These are phyloP conservation scores for Colaptes auratus DNA, from an alignment of 2,113 vertebrate species.

Conservation along the genomic window DNA sequence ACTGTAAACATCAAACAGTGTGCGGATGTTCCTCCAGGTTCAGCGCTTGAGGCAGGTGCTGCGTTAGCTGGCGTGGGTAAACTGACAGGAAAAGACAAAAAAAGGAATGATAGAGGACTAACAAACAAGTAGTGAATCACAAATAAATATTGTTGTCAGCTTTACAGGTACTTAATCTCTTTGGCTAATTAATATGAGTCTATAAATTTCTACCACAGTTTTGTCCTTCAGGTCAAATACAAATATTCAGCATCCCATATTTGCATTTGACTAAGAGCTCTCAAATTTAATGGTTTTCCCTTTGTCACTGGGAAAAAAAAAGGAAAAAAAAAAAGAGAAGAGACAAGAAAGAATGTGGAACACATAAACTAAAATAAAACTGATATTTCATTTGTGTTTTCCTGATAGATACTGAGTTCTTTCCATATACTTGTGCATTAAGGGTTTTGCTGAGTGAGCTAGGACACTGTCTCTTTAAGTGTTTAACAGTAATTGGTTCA, in stretches of 20 bases:
- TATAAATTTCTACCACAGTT: not conserved
- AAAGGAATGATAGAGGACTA: not conserved
- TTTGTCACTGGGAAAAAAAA: constrained; percentile 26
- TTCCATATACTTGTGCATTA: constrained; percentile 64
- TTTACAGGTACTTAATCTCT: accelerated
- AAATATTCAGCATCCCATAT: not conserved
- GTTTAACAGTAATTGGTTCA: constrained; percentile 93
- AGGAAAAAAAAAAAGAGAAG: not conserved
- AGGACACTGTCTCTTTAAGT: constrained; percentile 82
- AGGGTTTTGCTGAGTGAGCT: constrained; percentile 78
- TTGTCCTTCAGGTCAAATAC: not conserved
- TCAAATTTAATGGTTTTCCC: constrained; percentile 14
- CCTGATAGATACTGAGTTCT: constrained; percentile 59
- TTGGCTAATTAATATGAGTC: not conserved
- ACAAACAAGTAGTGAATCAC: not conserved
- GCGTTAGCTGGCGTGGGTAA: accelerated
- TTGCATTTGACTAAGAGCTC: not conserved
- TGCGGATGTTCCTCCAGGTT: not conserved
- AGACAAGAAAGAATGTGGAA: not conserved
- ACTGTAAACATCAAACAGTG: too few species aligned
- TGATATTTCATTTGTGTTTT: constrained; percentile 70
- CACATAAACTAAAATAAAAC: constrained; percentile 48
- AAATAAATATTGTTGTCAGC: not conserved
- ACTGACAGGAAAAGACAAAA: not conserved
- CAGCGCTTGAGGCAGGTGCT: not conserved